Base-by-base conservation (phyloP, 1,140 invertebrate genomes). In the Aphis craccivora region DNA sequence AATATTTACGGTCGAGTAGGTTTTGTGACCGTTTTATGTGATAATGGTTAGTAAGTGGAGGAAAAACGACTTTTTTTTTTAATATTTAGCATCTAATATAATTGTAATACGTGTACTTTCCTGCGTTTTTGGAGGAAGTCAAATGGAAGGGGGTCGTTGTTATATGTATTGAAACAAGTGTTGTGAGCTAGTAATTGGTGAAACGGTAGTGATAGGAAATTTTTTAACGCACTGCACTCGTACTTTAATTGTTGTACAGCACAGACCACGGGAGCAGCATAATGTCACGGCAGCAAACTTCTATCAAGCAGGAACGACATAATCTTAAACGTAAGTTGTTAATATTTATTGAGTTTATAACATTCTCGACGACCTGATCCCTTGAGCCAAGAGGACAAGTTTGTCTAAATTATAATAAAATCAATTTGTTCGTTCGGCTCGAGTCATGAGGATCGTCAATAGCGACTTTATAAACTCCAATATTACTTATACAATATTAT, bases 401-500 rank as follows among this genome's bases (percentile, higher is more conserved):
- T 93, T 93, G 81, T 93, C n/a, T 40, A 92, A 84, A 81, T 76
- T 81, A n/a, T 53, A 84, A 25, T 51, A 40, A n/a, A 86, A 93
- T 93, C 81, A 93, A 93, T 93, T 93, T 93, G 91, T 93, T 93
- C 91, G 91, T 93, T 93, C 91, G 91, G 91, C 91, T 93, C 91
- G 91, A 93, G 91, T 93, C 91, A 93, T 93, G 91, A 93, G 91
- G 91, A 93, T 53, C 91, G 91, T 93, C 76, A 93, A 86, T 7
- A n/a, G 8, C 43, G 43, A 91, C 90, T 87, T 76, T n/a, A 30
- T 60, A n/a, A 6, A 76, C 60, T 35, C 60, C n/a, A 76, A 76
- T 67, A 67, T 30, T 11, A 30, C 4, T 30, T 55, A 25, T 55
- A 55, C 22, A 25, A 55, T 55, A 55, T 23, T 55, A 55, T 23